These are phyloP conservation scores for Neocrepidodera transversa DNA, from an alignment of 2,888 invertebrate species.

Conservation along the genomic window DNA sequence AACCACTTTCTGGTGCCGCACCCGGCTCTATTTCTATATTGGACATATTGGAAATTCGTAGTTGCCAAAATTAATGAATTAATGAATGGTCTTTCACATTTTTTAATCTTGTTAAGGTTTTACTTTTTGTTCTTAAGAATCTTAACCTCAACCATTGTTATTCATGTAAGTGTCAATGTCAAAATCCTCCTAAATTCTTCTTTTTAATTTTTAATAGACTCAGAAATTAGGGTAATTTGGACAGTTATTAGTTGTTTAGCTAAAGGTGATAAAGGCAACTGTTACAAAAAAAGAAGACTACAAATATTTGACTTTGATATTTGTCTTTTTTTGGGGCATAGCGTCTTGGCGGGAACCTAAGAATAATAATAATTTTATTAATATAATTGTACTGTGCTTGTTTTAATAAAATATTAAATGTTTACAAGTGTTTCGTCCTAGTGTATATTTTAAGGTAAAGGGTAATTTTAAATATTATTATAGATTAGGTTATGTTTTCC, in stretches of 20 bases:
- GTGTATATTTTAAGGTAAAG: neutral
- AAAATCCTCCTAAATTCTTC: no score
- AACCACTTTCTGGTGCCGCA: constrained; percentile 70
- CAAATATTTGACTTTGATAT: no score
- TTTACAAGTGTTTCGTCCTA: neutral
- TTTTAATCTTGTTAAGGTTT: neutral
- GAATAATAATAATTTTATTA: neutral
- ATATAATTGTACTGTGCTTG: neutral
- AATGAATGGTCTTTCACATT: neutral
- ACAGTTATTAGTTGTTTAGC: no score
- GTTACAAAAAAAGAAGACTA: no score
- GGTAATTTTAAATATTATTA: neutral
- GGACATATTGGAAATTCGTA: constrained; percentile 27
- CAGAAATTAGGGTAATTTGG: no score
- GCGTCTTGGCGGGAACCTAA: constrained; percentile 9
- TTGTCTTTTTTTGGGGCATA: neutral
- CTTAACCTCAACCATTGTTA: neutral
- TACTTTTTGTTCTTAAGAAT: neutral
- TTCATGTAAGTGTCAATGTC: neutral
- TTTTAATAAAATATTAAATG: neutral
- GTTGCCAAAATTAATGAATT: neutral
- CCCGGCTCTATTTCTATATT: constrained; percentile 64
- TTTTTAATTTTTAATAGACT: no score
- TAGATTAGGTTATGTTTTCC: constrained; percentile 33
- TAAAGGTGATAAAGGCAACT: no score